Percentiles rank a stretch among this genome's conserved stretches.
These are phyloP conservation scores for Antechinus stuartii DNA, from an alignment of 2,113 vertebrate species.

Conservation along the genomic window DNA sequence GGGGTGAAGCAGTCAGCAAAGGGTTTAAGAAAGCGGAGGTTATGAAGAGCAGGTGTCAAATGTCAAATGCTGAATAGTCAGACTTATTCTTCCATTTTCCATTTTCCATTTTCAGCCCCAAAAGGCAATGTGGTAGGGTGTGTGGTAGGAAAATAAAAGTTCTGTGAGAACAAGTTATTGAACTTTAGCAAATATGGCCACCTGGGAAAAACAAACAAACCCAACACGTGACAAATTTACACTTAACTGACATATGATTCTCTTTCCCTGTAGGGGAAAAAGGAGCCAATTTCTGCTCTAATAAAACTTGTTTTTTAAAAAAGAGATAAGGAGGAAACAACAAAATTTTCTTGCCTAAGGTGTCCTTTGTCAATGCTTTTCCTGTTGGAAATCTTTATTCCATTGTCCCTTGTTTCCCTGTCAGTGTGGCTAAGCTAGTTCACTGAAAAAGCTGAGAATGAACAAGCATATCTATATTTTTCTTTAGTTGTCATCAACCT, in stretches of 20 bases:
- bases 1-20: background rate
- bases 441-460: too few relatives aligned
- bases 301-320: background rate
- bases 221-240: background rate
- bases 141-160: background rate
- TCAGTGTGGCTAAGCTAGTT: background rate
- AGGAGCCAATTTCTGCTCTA: background rate
- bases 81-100: background rate
- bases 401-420: fast-evolving
- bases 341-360: background rate
- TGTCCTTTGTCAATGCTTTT: background rate
- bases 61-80: background rate
- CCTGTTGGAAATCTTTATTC: background rate
- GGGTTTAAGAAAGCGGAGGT: background rate
- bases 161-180: background rate
- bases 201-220: background rate
- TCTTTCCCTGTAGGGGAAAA: background rate
- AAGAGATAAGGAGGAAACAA: background rate
- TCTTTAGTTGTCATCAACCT: background rate
- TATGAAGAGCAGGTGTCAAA: fast-evolving
- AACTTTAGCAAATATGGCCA: background rate
- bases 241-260: background rate
- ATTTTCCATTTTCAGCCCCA: background rate
- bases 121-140: background rate
- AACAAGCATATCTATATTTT: background rate